These are phyloP conservation scores for Stenichneumon culpator DNA, from an alignment of 2,888 invertebrate genomes.

Conservation along the genomic window DNA sequence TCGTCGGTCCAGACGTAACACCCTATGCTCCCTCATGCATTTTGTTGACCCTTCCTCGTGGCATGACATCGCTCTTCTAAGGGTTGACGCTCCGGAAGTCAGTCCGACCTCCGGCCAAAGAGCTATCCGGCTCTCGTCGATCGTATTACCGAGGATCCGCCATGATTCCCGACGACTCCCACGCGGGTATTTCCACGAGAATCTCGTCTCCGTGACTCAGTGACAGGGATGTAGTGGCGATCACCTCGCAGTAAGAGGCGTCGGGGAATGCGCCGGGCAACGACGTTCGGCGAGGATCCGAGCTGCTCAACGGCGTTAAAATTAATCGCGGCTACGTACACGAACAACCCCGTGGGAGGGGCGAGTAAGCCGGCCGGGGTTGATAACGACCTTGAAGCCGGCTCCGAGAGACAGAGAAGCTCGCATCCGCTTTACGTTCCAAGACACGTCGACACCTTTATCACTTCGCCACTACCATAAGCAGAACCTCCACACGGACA, in stretches of 20 bases:
- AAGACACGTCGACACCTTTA: constrained; percentile 58
- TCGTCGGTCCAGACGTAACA: too few relatives aligned
- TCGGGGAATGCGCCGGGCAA: constrained; percentile 36
- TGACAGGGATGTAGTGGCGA: constrained; percentile 37
- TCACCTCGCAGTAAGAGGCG: constrained; percentile 52
- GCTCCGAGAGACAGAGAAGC: constrained; percentile 24
- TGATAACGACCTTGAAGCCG: constrained; percentile 71
- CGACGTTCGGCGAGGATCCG: constrained; percentile 39
- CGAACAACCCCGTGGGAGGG: constrained; percentile 60
- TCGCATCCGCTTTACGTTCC: constrained; percentile 49
- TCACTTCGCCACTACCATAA: constrained; percentile 40
- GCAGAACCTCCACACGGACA: constrained; percentile 44
- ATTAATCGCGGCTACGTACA: constrained; percentile 71
- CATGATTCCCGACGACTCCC: constrained; percentile 31
- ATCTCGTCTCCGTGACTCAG: constrained; percentile 57
- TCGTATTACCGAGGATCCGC: constrained; percentile 20
- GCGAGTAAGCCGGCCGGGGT: constrained; percentile 46
- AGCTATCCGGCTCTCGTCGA: constrained; percentile 14
- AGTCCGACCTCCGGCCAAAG: neutral
- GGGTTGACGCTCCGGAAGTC: neutral
- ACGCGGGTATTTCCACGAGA: constrained; percentile 57
- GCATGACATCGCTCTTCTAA: neutral
- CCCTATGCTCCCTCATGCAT: neutral
- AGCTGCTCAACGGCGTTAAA: constrained; percentile 66
- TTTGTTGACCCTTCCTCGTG: neutral